Conservation (phyloP, 2,113 vertebrate species). For the Excalfactoria chinensis region DNA sequence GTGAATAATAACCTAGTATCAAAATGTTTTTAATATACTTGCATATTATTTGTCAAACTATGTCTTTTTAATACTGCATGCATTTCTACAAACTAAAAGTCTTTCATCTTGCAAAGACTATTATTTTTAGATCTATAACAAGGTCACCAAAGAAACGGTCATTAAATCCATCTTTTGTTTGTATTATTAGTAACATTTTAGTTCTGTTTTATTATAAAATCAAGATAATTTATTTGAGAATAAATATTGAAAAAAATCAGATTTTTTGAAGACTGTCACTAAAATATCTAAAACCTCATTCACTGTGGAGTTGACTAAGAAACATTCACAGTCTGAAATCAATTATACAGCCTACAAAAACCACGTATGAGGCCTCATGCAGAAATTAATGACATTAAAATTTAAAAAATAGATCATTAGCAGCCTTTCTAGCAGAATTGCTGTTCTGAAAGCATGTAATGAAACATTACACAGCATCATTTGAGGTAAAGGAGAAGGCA, state of each 20-base stretch:
- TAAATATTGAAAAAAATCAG: not conserved
- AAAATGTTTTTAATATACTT: not conserved
- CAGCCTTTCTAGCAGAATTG: not conserved
- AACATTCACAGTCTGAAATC: not conserved
- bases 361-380: no score
- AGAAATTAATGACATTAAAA: not conserved
- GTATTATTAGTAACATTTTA: no score
- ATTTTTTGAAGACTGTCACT: not conserved
- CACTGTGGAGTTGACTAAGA: not conserved
- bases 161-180: no score
- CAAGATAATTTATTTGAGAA: not conserved
- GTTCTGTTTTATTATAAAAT: no score
- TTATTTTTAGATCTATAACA: not conserved
- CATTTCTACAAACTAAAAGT: not conserved
- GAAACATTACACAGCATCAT: not conserved
- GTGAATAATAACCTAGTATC: not conserved
- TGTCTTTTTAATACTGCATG: not conserved
- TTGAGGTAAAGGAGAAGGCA: not conserved
- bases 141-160: not conserved
- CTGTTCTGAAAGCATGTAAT: not conserved
- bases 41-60: not conserved
- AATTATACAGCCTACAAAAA: not conserved
- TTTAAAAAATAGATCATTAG: not conserved
- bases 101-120: not conserved
- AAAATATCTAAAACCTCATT: not conserved